A percentile compares a stretch with the other conserved stretches of the same genome.
phyloP scores from a whole-genome alignment of 2,113 vertebrate species.

The Platycercus adscitus region DNA sequence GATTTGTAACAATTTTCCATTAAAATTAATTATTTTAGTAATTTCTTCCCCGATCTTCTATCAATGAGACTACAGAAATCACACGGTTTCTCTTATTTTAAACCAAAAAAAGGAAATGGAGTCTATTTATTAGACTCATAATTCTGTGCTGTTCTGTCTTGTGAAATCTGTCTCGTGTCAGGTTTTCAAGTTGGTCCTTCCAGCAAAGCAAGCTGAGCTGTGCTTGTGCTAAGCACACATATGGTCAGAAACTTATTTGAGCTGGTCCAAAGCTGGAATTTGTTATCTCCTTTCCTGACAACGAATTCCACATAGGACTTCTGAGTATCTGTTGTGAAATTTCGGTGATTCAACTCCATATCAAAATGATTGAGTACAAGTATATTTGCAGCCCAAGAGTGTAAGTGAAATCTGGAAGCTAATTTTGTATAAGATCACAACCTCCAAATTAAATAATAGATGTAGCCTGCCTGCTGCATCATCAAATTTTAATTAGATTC shows the following conservation, averaged over 20 bases:
- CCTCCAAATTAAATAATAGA: slow-evolving; percentile 70
- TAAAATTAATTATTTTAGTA: not conserved
- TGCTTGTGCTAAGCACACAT: not conserved
- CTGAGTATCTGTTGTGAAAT: slow-evolving; percentile 2
- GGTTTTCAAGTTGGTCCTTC: not conserved
- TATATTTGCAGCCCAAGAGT: not conserved
- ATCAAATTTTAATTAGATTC: slow-evolving; percentile 72
- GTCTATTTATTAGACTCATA: not conserved
- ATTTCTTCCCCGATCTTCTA: not conserved
- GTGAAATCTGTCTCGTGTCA: not conserved
- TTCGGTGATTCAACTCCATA: not conserved
- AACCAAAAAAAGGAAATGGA: not conserved
- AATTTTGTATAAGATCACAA: slow-evolving; percentile 65
- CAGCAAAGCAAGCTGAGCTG: not conserved
- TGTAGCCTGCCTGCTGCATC: slow-evolving; percentile 56
- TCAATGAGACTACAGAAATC: not conserved
- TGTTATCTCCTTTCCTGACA: not conserved
- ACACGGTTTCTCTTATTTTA: not conserved
- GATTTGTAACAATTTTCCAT: not conserved
- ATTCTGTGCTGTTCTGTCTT: not conserved
- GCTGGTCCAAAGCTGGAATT: not conserved
- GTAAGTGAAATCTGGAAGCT: slow-evolving; percentile 43
- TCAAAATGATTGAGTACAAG: not conserved
- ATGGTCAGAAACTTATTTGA: not conserved
- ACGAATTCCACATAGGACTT: not conserved